phyloP scores from a whole-genome alignment of 2,888 invertebrate species.

The Drosophila kambysellisi region DNA sequence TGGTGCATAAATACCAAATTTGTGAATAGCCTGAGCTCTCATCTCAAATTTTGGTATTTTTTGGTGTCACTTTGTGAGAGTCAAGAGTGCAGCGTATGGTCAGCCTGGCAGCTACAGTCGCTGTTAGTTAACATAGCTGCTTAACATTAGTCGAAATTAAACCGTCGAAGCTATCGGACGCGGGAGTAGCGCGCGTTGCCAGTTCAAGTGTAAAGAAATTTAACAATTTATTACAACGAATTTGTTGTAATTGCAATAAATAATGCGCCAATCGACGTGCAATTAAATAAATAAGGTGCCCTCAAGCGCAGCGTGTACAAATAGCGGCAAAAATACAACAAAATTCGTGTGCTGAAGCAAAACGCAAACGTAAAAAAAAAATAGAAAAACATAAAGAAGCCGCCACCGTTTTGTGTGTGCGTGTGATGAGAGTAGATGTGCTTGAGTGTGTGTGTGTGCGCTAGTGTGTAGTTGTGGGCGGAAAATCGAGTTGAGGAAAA shows the following conservation, averaged over 20 bases:
- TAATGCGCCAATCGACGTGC: slow-evolving; percentile 35
- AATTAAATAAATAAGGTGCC: slow-evolving; percentile 46
- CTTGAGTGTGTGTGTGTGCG: slow-evolving; percentile 34
- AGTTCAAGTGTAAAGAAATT: slow-evolving; percentile 65
- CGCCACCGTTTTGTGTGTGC: slow-evolving; percentile 54
- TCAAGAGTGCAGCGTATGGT: slow-evolving; percentile 8
- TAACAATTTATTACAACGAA: slow-evolving; percentile 60
- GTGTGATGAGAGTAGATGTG: slow-evolving; percentile 22
- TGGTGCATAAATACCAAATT: not conserved
- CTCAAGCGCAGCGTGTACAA: slow-evolving; percentile 28
- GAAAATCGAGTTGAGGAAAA: slow-evolving; percentile 49
- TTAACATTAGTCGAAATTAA: slow-evolving; percentile 53
- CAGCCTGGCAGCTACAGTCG: slow-evolving; percentile 9
- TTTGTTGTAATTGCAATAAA: slow-evolving; percentile 50
- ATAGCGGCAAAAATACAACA: slow-evolving; percentile 11
- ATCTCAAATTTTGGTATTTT: slow-evolving; percentile 11
- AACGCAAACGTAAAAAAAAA: slow-evolving; percentile 51
- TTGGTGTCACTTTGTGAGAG: slow-evolving; percentile 3
- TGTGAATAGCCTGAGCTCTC: not conserved
- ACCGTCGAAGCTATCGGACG: slow-evolving; percentile 51
- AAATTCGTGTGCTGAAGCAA: slow-evolving; percentile 41
- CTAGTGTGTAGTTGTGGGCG: slow-evolving; percentile 36
- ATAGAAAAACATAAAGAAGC: slow-evolving; percentile 63
- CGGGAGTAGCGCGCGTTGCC: slow-evolving; percentile 44
- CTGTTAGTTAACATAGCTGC: slow-evolving; percentile 47